Conservation (phyloP, 2,797 vertebrate species). For the Acanthurus lineatus region DNA sequence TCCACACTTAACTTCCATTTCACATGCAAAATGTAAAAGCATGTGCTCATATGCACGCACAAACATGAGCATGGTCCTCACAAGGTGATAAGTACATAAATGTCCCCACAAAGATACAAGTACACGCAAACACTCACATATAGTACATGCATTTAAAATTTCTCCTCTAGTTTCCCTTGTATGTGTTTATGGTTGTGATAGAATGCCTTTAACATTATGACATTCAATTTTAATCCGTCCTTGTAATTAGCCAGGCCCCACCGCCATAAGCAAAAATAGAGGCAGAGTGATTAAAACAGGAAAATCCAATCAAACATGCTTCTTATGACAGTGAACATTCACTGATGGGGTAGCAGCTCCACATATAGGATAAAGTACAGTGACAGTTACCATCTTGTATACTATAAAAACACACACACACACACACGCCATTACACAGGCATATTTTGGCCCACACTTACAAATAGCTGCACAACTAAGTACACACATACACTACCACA, state of each 20-base stretch:
- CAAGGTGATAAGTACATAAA: too few species aligned
- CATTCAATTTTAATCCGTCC: constrained; percentile 70
- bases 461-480: constrained; percentile 21
- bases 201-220: constrained; percentile 73
- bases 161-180: constrained; percentile 18
- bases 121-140: neutral
- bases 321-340: constrained; percentile 64
- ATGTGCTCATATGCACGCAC: neutral
- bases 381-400: constrained; percentile 64
- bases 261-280: constrained; percentile 68
- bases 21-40: neutral
- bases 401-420: constrained; percentile 35
- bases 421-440: neutral
- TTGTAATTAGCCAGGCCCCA: constrained; percentile 68
- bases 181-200: constrained; percentile 44
- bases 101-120: neutral
- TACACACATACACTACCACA: constrained; percentile 33
- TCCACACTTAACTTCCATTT: neutral
- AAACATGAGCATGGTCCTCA: too few species aligned
- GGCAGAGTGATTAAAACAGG: constrained; percentile 75
- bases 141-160: constrained; percentile 11
- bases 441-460: neutral
- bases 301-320: constrained; percentile 83
- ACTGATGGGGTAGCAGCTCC: constrained; percentile 65
- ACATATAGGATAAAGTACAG: constrained; percentile 37